phyloP scores from a whole-genome alignment of 2,797 vertebrate species.

The Leptoclinus maculatus region DNA sequence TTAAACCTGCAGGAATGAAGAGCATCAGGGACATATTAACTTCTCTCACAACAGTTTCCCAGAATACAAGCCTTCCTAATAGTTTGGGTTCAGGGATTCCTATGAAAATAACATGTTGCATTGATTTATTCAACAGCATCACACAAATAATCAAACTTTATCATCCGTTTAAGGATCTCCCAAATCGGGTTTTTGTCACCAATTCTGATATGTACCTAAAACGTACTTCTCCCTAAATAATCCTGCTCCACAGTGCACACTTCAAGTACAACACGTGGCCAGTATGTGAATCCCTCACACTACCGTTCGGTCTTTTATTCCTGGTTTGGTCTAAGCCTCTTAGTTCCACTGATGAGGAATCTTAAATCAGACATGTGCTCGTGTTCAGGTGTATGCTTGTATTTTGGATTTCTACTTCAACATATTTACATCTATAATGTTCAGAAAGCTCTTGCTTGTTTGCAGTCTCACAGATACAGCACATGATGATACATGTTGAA shows the following conservation, averaged over 20 bases:
- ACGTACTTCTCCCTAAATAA: background rate
- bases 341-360: no score
- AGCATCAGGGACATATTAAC: background rate
- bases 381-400: no score
- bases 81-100: background rate
- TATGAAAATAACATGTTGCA: no score
- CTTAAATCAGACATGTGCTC: no score
- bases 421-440: no score
- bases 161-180: background rate
- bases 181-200: no score
- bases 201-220: no score
- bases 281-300: background rate
- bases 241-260: background rate
- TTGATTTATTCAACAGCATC: background rate
- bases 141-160: background rate
- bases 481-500: background rate
- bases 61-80: background rate
- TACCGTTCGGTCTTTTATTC: no score
- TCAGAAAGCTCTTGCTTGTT: no score
- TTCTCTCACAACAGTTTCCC: background rate
- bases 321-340: no score
- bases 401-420: no score
- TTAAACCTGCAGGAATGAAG: slow-evolving; percentile 86
- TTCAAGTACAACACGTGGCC: background rate
- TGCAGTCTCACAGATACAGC: background rate